Percentiles rank a stretch among this genome's conserved stretches.
phyloP scores from a whole-genome alignment of 2,888 invertebrate genomes.

The Caenorhabditis japonica region DNA sequence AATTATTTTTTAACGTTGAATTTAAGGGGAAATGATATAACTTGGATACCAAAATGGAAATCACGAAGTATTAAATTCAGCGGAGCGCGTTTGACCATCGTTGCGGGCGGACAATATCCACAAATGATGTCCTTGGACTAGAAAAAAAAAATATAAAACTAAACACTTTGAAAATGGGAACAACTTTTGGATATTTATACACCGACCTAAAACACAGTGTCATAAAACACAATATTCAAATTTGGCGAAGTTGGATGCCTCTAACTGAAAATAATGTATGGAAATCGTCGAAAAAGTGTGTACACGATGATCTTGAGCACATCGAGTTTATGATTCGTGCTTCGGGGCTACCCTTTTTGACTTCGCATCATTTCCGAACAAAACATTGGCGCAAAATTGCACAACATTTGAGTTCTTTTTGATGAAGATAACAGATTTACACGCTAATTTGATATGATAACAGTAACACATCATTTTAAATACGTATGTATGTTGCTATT shows the following conservation, averaged over 20 bases:
- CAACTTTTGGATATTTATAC: slow-evolving; percentile 8
- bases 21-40: too few relatives aligned
- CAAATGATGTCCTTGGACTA: background rate
- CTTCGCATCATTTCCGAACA: slow-evolving; percentile 8
- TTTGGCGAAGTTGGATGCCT: slow-evolving; percentile 18
- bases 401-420: slow-evolving; percentile 32
- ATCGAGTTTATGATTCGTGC: slow-evolving; percentile 22
- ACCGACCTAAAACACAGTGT: background rate
- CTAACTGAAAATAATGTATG: slow-evolving; percentile 38
- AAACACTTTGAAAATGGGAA: background rate
- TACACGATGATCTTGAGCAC: slow-evolving; percentile 32
- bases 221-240: slow-evolving; percentile 41
- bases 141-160: background rate
- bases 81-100: too few relatives aligned
- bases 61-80: too few relatives aligned
- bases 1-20: too few relatives aligned
- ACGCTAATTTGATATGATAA: too few relatives aligned
- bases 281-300: slow-evolving; percentile 30
- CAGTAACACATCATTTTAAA: too few relatives aligned
- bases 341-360: slow-evolving; percentile 2
- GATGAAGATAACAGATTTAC: too few relatives aligned
- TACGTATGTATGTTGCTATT: too few relatives aligned
- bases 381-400: slow-evolving; percentile 39
- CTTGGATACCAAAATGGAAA: too few relatives aligned
- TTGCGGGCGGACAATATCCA: too few relatives aligned